phyloP scores from a whole-genome alignment of 2,797 vertebrate species.

The Sphenopsis melanotis region DNA sequence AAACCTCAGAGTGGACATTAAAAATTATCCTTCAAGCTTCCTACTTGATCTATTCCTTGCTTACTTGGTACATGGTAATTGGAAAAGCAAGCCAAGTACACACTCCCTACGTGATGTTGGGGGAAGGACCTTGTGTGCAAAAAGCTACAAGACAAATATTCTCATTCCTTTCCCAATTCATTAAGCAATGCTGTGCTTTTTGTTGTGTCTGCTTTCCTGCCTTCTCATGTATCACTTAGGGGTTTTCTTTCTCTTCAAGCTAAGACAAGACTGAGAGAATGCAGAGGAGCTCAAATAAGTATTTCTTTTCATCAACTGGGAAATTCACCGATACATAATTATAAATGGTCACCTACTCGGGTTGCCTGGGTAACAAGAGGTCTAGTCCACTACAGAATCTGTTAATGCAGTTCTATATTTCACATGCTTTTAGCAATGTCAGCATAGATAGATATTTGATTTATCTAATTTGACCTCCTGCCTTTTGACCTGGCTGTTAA shows the following conservation, averaged over 20 bases:
- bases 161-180: constrained; percentile 1
- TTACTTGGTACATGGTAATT: background rate
- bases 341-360: background rate
- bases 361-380: background rate
- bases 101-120: background rate
- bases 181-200: constrained; percentile 43
- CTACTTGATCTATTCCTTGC: background rate
- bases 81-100: background rate
- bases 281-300: background rate
- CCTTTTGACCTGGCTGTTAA: background rate
- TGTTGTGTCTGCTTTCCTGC: background rate
- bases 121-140: background rate
- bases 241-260: constrained; percentile 36
- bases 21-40: background rate
- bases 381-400: background rate
- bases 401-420: background rate
- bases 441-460: background rate
- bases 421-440: background rate
- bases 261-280: constrained; percentile 3
- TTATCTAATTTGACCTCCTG: background rate
- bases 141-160: background rate
- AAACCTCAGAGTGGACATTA: background rate
- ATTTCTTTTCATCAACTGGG: background rate
- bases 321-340: background rate
- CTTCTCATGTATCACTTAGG: background rate